Conservation (phyloP, 2,888 invertebrate genomes). For the Microplitis deprimator region DNA sequence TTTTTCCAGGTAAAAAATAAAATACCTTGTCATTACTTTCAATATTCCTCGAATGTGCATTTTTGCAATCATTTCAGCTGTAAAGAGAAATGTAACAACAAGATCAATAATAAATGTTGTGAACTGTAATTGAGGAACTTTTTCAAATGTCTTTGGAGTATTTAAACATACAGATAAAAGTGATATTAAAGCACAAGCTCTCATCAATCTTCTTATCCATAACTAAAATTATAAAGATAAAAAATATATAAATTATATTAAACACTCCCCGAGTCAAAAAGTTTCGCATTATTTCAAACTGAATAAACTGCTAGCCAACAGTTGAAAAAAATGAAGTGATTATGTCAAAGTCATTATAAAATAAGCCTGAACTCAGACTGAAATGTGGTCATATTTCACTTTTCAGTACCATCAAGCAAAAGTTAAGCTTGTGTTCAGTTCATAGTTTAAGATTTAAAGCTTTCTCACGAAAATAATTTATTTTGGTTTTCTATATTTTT, state of each 20-base stretch:
- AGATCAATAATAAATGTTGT: conserved; percentile 93
- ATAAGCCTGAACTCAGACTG: no score
- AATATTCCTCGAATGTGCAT: conserved; percentile 96
- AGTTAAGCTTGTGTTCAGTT: no score
- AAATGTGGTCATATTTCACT: no score
- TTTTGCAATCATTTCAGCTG: conserved; percentile 98
- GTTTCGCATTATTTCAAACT: no score
- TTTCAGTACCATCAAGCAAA: no score
- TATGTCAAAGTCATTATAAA: no score
- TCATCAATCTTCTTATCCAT: conserved; percentile 90
- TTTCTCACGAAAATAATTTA: no score
- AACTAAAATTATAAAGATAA: conserved; percentile 74
- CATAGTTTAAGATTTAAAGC: no score
- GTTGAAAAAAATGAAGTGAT: no score
- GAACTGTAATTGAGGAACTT: conserved; percentile 88
- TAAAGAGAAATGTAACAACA: conserved; percentile 92
- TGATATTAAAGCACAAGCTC: conserved; percentile 92
- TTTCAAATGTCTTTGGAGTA: conserved; percentile 96
- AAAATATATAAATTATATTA: conserved; percentile 17
- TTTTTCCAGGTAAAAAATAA: background rate
- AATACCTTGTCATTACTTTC: conserved; percentile 75
- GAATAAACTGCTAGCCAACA: no score
- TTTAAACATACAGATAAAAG: conserved; percentile 97
- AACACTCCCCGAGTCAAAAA: no score
- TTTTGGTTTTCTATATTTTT: no score